Conservation (phyloP, 2,113 vertebrate genomes). For the Trematomus loennbergii region DNA sequence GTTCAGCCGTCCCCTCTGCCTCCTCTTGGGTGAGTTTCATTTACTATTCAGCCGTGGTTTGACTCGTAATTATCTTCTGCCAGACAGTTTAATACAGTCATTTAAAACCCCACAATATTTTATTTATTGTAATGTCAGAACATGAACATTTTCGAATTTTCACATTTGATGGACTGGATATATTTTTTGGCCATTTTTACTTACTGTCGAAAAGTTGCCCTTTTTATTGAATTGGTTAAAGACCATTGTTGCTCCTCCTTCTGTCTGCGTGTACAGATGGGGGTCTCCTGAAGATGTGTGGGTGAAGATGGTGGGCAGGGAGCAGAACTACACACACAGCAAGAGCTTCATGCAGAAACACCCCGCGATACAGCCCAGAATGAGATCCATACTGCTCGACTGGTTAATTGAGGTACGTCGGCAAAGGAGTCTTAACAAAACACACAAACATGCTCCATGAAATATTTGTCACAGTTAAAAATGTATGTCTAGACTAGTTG, state of each 20-base stretch:
- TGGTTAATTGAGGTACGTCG: conserved; percentile 92
- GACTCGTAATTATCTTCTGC: neutral
- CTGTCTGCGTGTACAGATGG: conserved; percentile 79
- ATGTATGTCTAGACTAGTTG: neutral
- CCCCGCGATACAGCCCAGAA: conserved; percentile 88
- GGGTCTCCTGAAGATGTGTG: conserved; percentile 89
- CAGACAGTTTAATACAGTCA: neutral
- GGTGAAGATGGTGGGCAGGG: conserved; percentile 89
- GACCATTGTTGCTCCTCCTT: neutral
- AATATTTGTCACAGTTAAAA: neutral
- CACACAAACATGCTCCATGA: neutral
- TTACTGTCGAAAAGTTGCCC: no score
- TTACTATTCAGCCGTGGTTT: neutral
- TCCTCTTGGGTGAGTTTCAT: conserved; percentile 83
- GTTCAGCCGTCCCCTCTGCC: conserved; percentile 88
- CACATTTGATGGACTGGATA: no score
- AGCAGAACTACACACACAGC: conserved; percentile 86
- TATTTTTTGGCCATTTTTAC: no score
- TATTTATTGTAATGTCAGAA: neutral
- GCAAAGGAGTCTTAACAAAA: neutral
- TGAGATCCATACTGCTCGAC: conserved; percentile 91
- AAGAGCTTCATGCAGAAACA: conserved; percentile 85
- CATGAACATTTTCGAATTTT: no score
- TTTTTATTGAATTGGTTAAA: neutral
- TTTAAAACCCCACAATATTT: neutral